These are phyloP conservation scores for Dyspetes luteomarginatus DNA, from an alignment of 2,888 invertebrate genomes.

Conservation along the genomic window DNA sequence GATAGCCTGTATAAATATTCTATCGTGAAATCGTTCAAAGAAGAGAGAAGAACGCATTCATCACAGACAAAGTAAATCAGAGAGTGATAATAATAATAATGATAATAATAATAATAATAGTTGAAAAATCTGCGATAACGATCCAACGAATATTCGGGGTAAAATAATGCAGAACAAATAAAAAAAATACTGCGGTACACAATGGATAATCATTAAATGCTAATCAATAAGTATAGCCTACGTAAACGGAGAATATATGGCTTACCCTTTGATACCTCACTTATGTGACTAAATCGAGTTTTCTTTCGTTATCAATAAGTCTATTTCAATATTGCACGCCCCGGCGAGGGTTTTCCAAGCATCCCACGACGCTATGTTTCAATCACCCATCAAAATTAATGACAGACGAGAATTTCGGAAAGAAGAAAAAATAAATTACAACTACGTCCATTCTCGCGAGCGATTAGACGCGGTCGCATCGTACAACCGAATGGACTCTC, in stretches of 20 bases:
- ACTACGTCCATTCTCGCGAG: conserved; percentile 25
- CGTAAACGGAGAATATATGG: conserved; percentile 59
- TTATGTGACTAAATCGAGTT: conserved; percentile 65
- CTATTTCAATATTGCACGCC: conserved; percentile 82
- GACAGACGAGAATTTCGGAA: conserved; percentile 61
- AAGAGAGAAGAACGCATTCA: conserved; percentile 64
- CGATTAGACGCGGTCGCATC: conserved; percentile 21
- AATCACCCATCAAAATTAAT: conserved; percentile 65
- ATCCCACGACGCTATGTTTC: conserved; percentile 37
- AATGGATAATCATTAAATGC: conserved; percentile 39
- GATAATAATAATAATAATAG: background rate
- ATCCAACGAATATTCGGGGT: background rate
- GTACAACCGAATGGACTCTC: conserved; percentile 11
- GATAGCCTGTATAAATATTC: conserved; percentile 47
- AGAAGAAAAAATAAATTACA: conserved; percentile 53
- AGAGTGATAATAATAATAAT: conserved; percentile 25
- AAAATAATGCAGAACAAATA: background rate
- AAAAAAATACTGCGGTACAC: background rate
- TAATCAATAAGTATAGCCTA: conserved; percentile 56
- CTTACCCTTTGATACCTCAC: conserved; percentile 68
- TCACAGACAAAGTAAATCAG: conserved; percentile 64
- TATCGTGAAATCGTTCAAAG: conserved; percentile 60
- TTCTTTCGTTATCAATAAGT: conserved; percentile 66
- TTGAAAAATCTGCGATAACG: conserved; percentile 12
- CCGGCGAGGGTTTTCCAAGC: conserved; percentile 78